phyloP scores from a whole-genome alignment of 2,797 vertebrate genomes.

The Lateolabrax maculatus region DNA sequence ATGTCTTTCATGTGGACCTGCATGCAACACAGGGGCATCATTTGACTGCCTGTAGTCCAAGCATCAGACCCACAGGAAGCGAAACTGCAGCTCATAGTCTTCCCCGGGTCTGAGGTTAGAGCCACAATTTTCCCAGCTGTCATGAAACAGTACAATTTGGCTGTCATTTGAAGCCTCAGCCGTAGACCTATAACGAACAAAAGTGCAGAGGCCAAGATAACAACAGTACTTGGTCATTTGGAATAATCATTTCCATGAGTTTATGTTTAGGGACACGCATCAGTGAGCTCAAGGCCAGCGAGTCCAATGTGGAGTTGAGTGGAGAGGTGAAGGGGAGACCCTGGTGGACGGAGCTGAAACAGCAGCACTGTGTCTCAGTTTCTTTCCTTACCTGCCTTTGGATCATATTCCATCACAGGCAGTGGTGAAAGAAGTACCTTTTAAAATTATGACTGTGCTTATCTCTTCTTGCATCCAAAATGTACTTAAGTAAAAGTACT shows the following conservation, averaged over 20 bases:
- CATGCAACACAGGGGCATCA: slow-evolving; percentile 5
- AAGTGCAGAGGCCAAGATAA: slow-evolving; percentile 64
- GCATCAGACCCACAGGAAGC: slow-evolving; percentile 27
- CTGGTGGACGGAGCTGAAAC: slow-evolving; percentile 70
- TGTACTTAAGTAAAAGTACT: background rate
- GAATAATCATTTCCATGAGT: slow-evolving; percentile 68
- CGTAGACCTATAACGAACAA: slow-evolving; percentile 22
- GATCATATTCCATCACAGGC: background rate
- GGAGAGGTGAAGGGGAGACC: slow-evolving; percentile 78
- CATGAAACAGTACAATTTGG: slow-evolving; percentile 54
- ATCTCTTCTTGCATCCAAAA: background rate
- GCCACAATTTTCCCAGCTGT: slow-evolving; percentile 61
- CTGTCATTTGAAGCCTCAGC: slow-evolving; percentile 47
- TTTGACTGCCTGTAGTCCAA: slow-evolving; percentile 6
- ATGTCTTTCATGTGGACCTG: slow-evolving; percentile 20
- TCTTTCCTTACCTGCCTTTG: background rate
- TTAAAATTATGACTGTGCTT: too few species aligned
- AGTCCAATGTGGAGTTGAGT: slow-evolving; percentile 57
- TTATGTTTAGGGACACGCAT: slow-evolving; percentile 69
- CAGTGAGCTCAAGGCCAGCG: slow-evolving; percentile 58
- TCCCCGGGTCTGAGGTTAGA: slow-evolving; percentile 55
- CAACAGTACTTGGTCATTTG: slow-evolving; percentile 56
- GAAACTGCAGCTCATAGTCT: slow-evolving; percentile 29
- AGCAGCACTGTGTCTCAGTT: slow-evolving; percentile 26
- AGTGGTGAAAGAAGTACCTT: too few species aligned